These are phyloP conservation scores for Lordiphosa fenestrarum DNA, from an alignment of 2,888 invertebrate genomes.

Conservation along the genomic window DNA sequence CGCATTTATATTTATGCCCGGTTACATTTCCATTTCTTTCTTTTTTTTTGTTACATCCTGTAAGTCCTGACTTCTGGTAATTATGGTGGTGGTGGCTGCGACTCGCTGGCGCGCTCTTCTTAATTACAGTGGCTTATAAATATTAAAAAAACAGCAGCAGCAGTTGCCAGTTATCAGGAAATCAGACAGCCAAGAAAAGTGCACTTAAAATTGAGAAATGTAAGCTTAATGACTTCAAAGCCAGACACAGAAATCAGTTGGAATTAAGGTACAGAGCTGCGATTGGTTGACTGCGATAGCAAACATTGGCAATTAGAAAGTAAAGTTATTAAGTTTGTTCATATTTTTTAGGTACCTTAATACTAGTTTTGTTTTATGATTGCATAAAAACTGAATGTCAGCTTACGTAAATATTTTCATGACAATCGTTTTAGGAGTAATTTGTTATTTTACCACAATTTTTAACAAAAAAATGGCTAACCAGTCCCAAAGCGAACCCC, in stretches of 20 bases:
- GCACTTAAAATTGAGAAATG: conserved; percentile 2
- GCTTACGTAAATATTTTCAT: too few species aligned
- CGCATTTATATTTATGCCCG: conserved; percentile 57
- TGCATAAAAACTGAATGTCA: too few species aligned
- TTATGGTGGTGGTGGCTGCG: conserved; percentile 9
- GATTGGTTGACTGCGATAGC: too few species aligned
- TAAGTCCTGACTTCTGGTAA: not conserved
- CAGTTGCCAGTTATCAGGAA: conserved; percentile 56
- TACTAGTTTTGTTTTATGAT: too few species aligned
- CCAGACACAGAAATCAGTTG: not conserved
- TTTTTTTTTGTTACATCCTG: conserved; percentile 15
- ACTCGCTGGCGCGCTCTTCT: conserved; percentile 52
- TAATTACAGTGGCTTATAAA: conserved; percentile 64
- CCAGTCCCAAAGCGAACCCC: too few species aligned
- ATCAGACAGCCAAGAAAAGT: conserved; percentile 36
- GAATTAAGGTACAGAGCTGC: not conserved
- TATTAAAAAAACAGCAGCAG: conserved; percentile 55
- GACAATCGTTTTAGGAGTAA: too few species aligned
- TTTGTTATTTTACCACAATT: too few species aligned
- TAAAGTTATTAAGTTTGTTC: too few species aligned
- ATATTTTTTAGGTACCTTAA: too few species aligned
- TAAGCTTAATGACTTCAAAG: not conserved
- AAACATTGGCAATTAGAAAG: too few species aligned
- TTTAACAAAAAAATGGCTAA: too few species aligned
- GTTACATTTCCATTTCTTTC: conserved; percentile 25